A percentile compares a stretch with the other conserved stretches of the same genome.
Evolutionary conservation across 2,113 vertebrate genomes (phyloP).

Genomic region (Vulpes vulpes): DNA sequence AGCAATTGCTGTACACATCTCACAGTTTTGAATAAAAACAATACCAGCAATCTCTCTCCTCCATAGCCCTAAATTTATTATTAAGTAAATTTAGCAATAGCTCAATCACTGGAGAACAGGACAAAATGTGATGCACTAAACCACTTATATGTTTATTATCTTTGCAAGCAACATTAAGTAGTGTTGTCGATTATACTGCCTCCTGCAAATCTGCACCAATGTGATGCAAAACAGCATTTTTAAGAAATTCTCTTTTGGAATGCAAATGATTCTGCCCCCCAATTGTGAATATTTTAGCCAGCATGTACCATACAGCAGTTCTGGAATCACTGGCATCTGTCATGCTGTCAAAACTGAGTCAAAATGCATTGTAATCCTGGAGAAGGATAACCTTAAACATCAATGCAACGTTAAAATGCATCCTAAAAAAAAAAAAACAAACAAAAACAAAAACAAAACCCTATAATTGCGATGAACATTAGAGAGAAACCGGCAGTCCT

Average conservation of each 20-base stretch:
- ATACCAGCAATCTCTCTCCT: conserved; percentile 71
- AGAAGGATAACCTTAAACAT: conserved; percentile 50
- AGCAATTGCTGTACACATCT: conserved; percentile 64
- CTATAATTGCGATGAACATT: conserved; percentile 75
- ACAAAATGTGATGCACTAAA: conserved; percentile 66
- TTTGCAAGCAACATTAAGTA: conserved; percentile 73
- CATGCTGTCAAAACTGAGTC: conserved; percentile 76
- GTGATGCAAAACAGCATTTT: conserved; percentile 84
- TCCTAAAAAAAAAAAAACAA: conserved; percentile 66
- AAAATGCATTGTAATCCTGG: conserved; percentile 74
- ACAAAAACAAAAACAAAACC: conserved; percentile 76
- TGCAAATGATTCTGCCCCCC: conserved; percentile 85
- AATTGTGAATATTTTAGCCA: conserved; percentile 74
- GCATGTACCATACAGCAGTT: conserved; percentile 81
- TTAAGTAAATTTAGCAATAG: conserved; percentile 80
- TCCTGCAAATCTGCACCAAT: conserved; percentile 83
- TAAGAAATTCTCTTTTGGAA: conserved; percentile 84
- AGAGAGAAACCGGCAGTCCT: conserved; percentile 80
- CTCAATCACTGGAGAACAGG: conserved; percentile 75
- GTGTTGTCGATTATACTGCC: conserved; percentile 72
- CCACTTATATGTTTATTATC: conserved; percentile 75
- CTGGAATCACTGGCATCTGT: conserved; percentile 81
- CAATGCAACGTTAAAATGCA: conserved; percentile 79
- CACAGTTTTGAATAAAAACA: conserved; percentile 52
- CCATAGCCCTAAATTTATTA: conserved; percentile 79